These are phyloP conservation scores for Phainopepla nitens DNA, from an alignment of 2,113 vertebrate genomes.

Conservation along the genomic window DNA sequence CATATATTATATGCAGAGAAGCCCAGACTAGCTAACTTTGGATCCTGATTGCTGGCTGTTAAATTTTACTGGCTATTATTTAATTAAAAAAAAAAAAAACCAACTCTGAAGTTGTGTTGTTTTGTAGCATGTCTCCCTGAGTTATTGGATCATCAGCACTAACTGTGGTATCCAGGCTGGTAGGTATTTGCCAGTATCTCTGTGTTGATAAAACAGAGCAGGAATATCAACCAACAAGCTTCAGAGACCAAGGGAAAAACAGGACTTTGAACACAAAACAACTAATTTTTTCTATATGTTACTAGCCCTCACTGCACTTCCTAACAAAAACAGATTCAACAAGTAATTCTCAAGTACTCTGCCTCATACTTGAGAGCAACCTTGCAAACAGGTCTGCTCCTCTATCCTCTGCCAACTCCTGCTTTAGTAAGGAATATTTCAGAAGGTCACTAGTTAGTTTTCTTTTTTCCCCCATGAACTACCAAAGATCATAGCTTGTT, in stretches of 20 bases:
- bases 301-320: background rate
- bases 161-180: background rate
- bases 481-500: background rate
- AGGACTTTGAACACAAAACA: background rate
- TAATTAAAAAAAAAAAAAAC: background rate
- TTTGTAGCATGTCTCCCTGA: background rate
- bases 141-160: background rate
- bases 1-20: background rate
- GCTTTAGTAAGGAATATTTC: background rate
- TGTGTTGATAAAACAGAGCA: background rate
- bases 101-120: background rate
- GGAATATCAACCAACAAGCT: background rate
- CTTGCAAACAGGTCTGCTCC: background rate
- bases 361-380: background rate
- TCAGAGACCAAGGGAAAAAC: background rate
- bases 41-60: background rate
- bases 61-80: background rate
- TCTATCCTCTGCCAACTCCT: background rate
- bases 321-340: background rate
- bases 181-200: background rate
- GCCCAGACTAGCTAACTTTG: background rate
- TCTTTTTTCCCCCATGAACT: rapidly evolving
- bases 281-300: background rate
- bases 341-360: background rate
- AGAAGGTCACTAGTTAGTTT: background rate